These are phyloP conservation scores for Pleuronectes platessa DNA, from an alignment of 2,113 vertebrate species.

Conservation along the genomic window DNA sequence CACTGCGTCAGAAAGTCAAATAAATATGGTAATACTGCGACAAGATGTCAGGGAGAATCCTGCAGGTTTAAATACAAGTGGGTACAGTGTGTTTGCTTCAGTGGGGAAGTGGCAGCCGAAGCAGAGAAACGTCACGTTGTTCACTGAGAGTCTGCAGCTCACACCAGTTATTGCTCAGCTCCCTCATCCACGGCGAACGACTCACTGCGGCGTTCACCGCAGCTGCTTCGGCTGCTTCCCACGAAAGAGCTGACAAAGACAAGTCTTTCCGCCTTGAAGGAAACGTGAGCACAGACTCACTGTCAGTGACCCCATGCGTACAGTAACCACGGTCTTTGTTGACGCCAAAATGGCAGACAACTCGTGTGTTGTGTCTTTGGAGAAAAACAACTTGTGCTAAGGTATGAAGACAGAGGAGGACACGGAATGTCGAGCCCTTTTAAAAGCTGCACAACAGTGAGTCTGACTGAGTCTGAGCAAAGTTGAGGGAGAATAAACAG, in stretches of 20 bases:
- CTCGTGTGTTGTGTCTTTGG: neutral
- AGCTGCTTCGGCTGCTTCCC: conserved; percentile 30
- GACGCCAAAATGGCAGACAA: neutral
- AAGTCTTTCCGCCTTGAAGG: conserved; percentile 28
- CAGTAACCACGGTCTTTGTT: neutral
- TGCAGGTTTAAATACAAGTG: neutral
- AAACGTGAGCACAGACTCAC: conserved; percentile 19
- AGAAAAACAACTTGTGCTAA: neutral
- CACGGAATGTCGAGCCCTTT: neutral
- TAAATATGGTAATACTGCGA: neutral
- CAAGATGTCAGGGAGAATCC: conserved; percentile 1
- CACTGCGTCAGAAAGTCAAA: neutral
- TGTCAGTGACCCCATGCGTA: conserved; percentile 11
- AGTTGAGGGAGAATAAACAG: no score
- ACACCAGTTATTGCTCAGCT: conserved; percentile 46
- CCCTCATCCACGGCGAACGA: conserved; percentile 39
- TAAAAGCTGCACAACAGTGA: conserved; percentile 7
- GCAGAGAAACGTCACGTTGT: conserved; percentile 31
- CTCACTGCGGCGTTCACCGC: conserved; percentile 48
- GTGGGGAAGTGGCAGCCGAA: conserved; percentile 26
- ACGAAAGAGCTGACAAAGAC: conserved; percentile 47
- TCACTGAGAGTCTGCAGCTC: conserved; percentile 42
- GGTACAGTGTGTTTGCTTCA: neutral
- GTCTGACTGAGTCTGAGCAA: neutral
- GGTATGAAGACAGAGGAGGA: neutral